Evolutionary conservation across 2,888 invertebrate genomes (phyloP).

Genomic region (Limnephilus auricula): DNA sequence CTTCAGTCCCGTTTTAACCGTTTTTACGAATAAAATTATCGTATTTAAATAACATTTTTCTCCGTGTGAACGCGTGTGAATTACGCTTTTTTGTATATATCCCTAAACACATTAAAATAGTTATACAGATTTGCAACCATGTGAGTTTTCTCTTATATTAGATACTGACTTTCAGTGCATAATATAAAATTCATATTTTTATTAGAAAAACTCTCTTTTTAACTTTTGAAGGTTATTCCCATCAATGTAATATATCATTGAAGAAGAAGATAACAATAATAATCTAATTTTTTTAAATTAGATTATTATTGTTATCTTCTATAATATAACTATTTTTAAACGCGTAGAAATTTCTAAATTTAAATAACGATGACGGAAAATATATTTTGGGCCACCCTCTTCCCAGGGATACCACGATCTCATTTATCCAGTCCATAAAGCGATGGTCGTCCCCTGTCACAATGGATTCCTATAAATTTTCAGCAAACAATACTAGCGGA

Average conservation of each 20-base stretch:
- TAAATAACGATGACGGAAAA: neutral
- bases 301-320: no score
- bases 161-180: neutral
- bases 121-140: neutral
- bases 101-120: neutral
- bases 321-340: neutral
- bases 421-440: slow-evolving; percentile 9
- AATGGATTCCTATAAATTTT: slow-evolving; percentile 12
- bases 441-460: neutral
- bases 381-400: neutral
- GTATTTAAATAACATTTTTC: no score
- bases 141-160: neutral
- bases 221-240: no score
- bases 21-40: no score
- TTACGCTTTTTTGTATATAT: neutral
- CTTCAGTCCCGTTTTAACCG: no score
- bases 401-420: neutral
- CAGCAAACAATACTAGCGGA: slow-evolving; percentile 7
- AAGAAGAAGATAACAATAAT: no score
- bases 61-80: neutral
- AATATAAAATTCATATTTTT: neutral
- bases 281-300: no score
- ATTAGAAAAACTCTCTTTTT: no score
- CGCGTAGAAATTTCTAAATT: neutral
- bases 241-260: no score